phyloP scores from a whole-genome alignment of 2,113 vertebrate species.

The Megaceryle torquata region DNA sequence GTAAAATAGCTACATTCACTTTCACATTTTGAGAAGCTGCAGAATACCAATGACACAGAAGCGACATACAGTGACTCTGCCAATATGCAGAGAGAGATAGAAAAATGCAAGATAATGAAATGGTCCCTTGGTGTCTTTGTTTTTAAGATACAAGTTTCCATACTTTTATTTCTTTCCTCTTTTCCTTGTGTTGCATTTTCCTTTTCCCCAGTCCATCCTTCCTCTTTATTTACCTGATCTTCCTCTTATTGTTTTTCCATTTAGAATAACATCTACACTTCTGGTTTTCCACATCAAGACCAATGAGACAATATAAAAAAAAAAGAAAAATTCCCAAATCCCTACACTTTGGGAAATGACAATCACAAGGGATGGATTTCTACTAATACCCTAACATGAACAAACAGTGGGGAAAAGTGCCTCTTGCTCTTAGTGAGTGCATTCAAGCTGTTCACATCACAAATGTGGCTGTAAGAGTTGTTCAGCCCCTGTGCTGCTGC shows the following conservation, averaged over 20 bases:
- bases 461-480: background rate
- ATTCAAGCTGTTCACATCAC: background rate
- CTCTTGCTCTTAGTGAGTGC: background rate
- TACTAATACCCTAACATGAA: background rate
- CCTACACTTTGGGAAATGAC: background rate
- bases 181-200: background rate
- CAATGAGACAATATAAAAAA: background rate
- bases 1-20: background rate
- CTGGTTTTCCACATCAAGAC: background rate
- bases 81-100: background rate
- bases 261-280: background rate
- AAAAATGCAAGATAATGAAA: background rate
- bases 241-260: background rate
- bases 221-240: conserved; percentile 5
- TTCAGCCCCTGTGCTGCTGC: background rate
- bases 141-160: background rate
- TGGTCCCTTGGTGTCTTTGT: background rate
- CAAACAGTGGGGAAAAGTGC: background rate
- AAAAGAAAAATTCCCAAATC: background rate
- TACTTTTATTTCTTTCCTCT: background rate
- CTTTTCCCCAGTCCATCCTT: background rate
- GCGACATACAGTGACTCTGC: background rate
- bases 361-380: background rate
- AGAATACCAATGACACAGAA: background rate
- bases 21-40: background rate